Evolutionary conservation across 35 echinoderm and acorn worm species (phyloP).

Genomic region (Strongylocentrotus purpuratus): DNA sequence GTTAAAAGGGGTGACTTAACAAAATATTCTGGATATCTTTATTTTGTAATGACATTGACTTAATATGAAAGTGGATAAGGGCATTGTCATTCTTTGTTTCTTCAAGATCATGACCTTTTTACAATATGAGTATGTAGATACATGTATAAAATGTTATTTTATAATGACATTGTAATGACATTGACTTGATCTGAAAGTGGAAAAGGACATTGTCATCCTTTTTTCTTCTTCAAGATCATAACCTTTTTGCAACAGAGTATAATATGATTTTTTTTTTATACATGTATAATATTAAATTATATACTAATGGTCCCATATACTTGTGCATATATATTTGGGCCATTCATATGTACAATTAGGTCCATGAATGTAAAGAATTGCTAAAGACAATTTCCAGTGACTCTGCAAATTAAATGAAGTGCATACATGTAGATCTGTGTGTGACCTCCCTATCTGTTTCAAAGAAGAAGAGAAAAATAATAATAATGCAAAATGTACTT

Average conservation of each 20-base stretch:
- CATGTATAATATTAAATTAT: neutral
- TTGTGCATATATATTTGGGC: too few relatives aligned
- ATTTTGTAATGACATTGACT: neutral
- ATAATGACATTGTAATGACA: neutral
- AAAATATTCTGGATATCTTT: neutral
- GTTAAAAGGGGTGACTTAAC: neutral
- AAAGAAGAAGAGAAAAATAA: neutral
- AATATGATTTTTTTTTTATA: neutral
- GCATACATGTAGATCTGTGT: neutral
- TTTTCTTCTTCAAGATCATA: neutral
- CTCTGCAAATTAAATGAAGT: neutral
- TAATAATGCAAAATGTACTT: neutral
- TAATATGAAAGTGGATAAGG: neutral
- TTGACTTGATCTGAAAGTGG: neutral
- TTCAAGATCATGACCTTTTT: neutral
- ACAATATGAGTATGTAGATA: neutral
- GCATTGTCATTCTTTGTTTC: neutral
- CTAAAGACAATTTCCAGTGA: neutral
- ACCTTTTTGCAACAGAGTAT: neutral
- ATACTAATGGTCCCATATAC: too few relatives aligned
- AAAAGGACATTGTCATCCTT: neutral
- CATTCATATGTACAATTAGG: neutral
- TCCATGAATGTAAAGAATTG: neutral
- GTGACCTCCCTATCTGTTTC: neutral
- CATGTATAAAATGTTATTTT: neutral